These are phyloP conservation scores for Nixonia krombeini DNA, from an alignment of 1,140 invertebrate genomes.

Conservation along the genomic window DNA sequence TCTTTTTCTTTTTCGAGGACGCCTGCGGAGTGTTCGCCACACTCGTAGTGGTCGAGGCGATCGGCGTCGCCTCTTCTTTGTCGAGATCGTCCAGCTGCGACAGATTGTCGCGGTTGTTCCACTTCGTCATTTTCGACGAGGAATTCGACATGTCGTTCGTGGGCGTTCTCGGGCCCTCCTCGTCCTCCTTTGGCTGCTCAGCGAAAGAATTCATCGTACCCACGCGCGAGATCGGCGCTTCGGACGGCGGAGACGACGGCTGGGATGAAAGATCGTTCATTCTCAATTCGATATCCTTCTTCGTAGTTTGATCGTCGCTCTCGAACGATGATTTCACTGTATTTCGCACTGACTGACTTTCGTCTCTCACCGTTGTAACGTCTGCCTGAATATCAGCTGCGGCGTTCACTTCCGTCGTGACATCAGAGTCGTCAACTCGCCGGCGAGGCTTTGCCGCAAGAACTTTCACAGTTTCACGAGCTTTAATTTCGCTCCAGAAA, in stretches of 20 bases:
- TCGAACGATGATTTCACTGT: too few species aligned
- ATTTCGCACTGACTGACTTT: too few species aligned
- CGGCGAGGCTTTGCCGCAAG: conserved; percentile 19
- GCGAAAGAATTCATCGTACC: too few species aligned
- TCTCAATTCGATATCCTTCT: neutral
- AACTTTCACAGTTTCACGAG: conserved; percentile 46
- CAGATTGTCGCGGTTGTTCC: conserved; percentile 60
- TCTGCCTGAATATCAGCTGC: neutral
- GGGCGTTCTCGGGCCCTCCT: conserved; percentile 50
- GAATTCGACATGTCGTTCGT: conserved; percentile 47
- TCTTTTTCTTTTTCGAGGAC: conserved; percentile 54
- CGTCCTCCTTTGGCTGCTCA: too few species aligned
- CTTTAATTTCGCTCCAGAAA: conserved; percentile 68
- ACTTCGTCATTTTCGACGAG: conserved; percentile 58
- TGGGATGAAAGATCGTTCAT: too few species aligned
- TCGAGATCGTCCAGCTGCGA: conserved; percentile 47
- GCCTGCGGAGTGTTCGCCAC: conserved; percentile 36
- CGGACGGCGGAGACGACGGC: too few species aligned
- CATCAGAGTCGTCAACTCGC: conserved; percentile 2
- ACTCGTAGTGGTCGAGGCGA: conserved; percentile 36
- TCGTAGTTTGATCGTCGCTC: too few species aligned
- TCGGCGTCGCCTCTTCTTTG: conserved; percentile 37
- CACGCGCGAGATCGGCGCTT: neutral
- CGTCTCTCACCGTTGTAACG: too few species aligned
- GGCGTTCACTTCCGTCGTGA: neutral